A percentile compares a stretch with the other conserved stretches of the same genome.
phyloP scores from a whole-genome alignment of 2,888 invertebrate genomes.

The Aleiodes leptofemur region DNA sequence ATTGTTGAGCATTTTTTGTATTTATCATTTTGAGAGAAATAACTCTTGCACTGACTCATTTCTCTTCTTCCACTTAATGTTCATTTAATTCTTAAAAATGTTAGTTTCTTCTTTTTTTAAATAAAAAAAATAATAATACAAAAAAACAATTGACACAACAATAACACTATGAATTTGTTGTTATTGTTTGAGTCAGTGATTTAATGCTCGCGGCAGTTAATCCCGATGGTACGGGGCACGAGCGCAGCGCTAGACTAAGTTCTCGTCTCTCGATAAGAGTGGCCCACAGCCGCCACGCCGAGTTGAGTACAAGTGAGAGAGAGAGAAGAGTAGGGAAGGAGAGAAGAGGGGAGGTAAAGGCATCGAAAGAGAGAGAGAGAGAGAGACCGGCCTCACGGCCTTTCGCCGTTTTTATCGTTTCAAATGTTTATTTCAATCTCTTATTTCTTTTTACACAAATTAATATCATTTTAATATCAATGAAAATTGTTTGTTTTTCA shows the following conservation, averaged over 20 bases:
- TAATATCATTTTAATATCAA: constrained; percentile 1
- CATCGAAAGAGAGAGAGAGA: constrained; percentile 51
- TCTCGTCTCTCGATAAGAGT: constrained; percentile 54
- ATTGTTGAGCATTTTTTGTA: background rate
- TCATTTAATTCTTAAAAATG: background rate
- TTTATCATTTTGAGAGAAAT: background rate
- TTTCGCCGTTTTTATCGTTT: constrained; percentile 60
- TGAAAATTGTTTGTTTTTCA: background rate
- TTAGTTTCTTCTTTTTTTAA: background rate
- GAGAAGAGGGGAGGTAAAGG: constrained; percentile 37
- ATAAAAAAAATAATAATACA: no score
- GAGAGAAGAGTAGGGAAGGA: constrained; percentile 13
- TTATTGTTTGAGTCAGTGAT: constrained; percentile 8
- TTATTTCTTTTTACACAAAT: background rate
- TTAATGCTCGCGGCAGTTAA: constrained; percentile 21
- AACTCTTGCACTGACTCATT: background rate
- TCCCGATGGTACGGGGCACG: constrained; percentile 49
- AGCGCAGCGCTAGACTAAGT: constrained; percentile 58
- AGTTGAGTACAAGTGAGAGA: constrained; percentile 33
- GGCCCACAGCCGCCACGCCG: constrained; percentile 45
- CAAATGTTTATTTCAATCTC: constrained; percentile 37
- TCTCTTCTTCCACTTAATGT: background rate
- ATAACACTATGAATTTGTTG: constrained; percentile 12
- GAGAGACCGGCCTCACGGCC: constrained; percentile 55
- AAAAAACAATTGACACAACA: background rate